Base-by-base conservation (phyloP, 1,140 invertebrate species). In the Galendromus occidentalis region DNA sequence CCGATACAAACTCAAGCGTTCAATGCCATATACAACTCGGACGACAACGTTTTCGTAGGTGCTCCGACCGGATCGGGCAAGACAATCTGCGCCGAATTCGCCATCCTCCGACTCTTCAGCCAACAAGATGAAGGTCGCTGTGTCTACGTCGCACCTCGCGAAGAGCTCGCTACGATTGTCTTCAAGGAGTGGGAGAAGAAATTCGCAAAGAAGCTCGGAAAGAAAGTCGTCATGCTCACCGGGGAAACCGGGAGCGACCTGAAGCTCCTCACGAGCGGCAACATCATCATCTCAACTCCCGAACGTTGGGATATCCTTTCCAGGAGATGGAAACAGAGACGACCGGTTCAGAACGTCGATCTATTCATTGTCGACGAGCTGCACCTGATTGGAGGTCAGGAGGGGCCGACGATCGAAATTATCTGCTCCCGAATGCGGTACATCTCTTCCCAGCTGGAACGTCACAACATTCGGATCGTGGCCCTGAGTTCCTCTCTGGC, bases 1-100 rank as follows among this genome's bases (percentile, higher is more conserved):
- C 91, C 95, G 0, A 97, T 99, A 69, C 96, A 99, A 75, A 99
- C 96, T 0, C 96, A 99, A 74, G 94, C 98, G 4, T 99, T 99
- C 74, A 98, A 98, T 75, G 88, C 94, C 0, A 85, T 98, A 0
- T 99, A 98, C 76, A 98, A 98, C 77, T 91, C 86, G 17, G 93
- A 98, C 76, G 96, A 98, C 71, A 99, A 98, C 77, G 88, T 98
- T 0, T 97, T 98, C 75, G 85, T 99, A 67, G 95, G 93, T 7
- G 94, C 96, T 0, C 95, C 96, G 0, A 91, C 91, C 14, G 95
- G 95, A 0, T 93, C 91, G 73, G 93, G 94, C 0, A 98, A 98
- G 77, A 94, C 91, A 0, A 86, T 93, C 1, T 89, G 95, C 66
- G 94, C 92, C 0, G 96, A 99, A 75, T 93, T 98, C 76, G 93